Evolutionary conservation across 2,888 invertebrate genomes (phyloP).

Genomic region (Koerneria pararmatus): DNA sequence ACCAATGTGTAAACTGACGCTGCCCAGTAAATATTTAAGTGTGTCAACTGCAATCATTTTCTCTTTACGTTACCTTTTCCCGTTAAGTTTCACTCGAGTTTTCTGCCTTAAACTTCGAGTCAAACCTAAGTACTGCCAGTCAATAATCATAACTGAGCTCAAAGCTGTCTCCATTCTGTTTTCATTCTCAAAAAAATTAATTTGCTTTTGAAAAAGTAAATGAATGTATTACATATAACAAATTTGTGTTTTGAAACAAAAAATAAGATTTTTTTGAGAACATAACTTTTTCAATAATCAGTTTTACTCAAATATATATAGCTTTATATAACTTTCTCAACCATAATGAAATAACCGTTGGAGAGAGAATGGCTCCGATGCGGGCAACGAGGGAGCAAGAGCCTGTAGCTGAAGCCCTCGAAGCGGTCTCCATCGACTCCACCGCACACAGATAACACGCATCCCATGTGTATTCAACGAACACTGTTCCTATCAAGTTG

Average conservation of each 20-base stretch:
- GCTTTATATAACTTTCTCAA: background rate
- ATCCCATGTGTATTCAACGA: conserved; percentile 59
- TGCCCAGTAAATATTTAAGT: background rate
- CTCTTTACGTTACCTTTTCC: no score
- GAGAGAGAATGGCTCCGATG: conserved; percentile 53
- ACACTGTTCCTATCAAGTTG: conserved; percentile 53
- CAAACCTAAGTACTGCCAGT: no score
- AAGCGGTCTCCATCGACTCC: conserved; percentile 30
- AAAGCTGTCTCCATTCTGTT: no score
- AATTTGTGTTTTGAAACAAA: no score
- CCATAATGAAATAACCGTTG: conserved; percentile 33
- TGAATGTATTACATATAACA: no score
- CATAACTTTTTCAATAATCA: background rate
- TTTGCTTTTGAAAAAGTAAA: no score
- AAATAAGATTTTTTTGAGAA: no score
- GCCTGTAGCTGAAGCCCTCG: conserved; percentile 50
- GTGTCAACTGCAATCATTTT: background rate
- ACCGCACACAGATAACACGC: conserved; percentile 56
- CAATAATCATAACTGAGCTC: no score
- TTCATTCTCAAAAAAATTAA: no score
- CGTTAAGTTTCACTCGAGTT: no score
- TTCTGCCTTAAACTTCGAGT: no score
- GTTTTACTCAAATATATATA: background rate
- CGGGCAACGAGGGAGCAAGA: conserved; percentile 52
- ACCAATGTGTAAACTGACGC: conserved; percentile 5